Base-by-base conservation (phyloP, 2,797 vertebrate species). In the Gouania willdenowi region DNA sequence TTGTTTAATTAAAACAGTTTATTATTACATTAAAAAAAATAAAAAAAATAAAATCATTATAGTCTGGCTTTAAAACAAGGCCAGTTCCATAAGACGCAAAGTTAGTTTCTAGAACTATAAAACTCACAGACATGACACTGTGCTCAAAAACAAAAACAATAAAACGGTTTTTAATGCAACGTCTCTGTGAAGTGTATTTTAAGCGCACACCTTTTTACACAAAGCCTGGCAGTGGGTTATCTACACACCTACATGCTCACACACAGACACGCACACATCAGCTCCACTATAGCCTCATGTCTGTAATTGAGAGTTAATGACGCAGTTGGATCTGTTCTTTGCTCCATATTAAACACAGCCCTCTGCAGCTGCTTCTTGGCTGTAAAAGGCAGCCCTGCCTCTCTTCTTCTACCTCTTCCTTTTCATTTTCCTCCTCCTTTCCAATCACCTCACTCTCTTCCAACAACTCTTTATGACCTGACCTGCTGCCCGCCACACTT, bases 281-380 rank as follows among this genome's bases (percentile, higher is more conserved):
- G 70, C 58, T 55, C 56, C 47, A 47, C 42, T 35, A 71, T 61
- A 62, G 75, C 71, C 72, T 83, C 78, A 80, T 4, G 75, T 77
- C 71, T 78, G 81, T 82, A 51, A 43, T 83, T 25, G 75, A 84
- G 64, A 87, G 68, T 54, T 43, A 82, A 75, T 15, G 41, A 81
- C 62, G 86, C 86, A 88, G 81, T 87, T 82, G 75, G 82, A 77
- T 81, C 71, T 63, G 70, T 67, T 83, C 53, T 81, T 68, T 62
- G 85, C 69, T 79, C 79, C 75, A 81, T 81, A 81, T 22, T 74
- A 81, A 81, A 75, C 75, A 83, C 72, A 82, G 66, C 78, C n/a
- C n/a, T n/a, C 67, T 79, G 71, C 73, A 77, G 69, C 74, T 77
- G 80, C 72, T 66, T 78, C 70, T 71, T 35, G 64, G 66, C 77